Evolutionary conservation across 2,888 invertebrate species (phyloP).

Genomic region (Alcis repandata): DNA sequence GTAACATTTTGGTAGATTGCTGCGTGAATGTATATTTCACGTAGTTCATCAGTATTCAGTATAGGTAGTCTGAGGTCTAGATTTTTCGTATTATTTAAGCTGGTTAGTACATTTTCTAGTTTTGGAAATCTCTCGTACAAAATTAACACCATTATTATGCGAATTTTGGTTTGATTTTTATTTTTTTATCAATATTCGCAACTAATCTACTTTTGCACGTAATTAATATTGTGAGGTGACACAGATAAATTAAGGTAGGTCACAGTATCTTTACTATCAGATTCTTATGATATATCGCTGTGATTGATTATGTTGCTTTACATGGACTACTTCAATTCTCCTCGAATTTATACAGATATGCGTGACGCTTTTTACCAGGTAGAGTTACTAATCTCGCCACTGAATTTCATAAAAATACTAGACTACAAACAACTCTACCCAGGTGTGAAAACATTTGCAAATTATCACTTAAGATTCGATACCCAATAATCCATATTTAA

Average conservation of each 20-base stretch:
- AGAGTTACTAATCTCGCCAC: too few species aligned
- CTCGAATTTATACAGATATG: too few species aligned
- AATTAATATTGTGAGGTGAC: slow-evolving; percentile 6
- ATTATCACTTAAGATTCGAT: slow-evolving; percentile 22
- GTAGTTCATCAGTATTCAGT: too few species aligned
- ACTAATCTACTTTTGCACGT: slow-evolving; percentile 8
- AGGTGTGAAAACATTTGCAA: slow-evolving; percentile 7
- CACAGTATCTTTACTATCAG: slow-evolving; percentile 33
- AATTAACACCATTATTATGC: too few species aligned
- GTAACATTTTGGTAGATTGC: too few species aligned
- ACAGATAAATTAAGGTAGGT: slow-evolving; percentile 36
- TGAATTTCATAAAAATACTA: too few species aligned
- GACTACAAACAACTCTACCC: too few species aligned
- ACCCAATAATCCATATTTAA: slow-evolving; percentile 31
- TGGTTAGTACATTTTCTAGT: background rate
- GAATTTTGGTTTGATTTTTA: background rate
- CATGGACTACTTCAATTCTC: background rate
- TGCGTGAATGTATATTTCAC: too few species aligned
- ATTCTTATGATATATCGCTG: slow-evolving; percentile 33
- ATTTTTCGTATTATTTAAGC: background rate
- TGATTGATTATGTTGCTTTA: slow-evolving; percentile 43
- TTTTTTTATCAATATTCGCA: background rate
- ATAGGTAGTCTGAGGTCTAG: too few species aligned
- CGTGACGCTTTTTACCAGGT: too few species aligned
- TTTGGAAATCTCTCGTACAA: background rate